Conservation (phyloP, 2,797 vertebrate genomes). For the Iguana delicatissima region DNA sequence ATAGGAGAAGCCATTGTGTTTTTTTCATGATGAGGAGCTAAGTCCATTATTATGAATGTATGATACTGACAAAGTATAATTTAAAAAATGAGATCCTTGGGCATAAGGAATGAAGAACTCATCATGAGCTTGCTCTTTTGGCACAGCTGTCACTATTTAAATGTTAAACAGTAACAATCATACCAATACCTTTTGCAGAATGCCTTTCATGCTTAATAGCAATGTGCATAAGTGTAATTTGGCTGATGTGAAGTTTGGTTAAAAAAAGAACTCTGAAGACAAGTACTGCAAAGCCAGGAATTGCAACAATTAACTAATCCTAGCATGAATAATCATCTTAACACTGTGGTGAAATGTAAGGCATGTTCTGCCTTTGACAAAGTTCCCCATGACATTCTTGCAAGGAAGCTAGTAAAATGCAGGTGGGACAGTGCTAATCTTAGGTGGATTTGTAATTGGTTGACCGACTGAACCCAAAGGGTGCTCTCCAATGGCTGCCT, state of each 20-base stretch:
- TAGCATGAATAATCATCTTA: neutral
- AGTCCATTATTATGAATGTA: neutral
- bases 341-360: neutral
- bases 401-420: too few species aligned
- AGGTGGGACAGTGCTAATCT: too few species aligned
- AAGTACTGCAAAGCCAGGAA: constrained; percentile 5
- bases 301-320: constrained; percentile 15
- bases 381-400: too few species aligned
- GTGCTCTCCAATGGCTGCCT: too few species aligned
- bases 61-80: neutral
- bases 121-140: constrained; percentile 3
- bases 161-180: constrained; percentile 17
- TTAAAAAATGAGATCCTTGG: neutral
- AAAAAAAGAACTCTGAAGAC: neutral
- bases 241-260: neutral
- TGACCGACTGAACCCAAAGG: too few species aligned
- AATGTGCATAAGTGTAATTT: neutral
- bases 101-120: neutral
- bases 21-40: neutral
- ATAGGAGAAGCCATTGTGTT: neutral
- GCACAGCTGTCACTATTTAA: constrained; percentile 19
- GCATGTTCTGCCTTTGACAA: neutral
- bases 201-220: neutral
- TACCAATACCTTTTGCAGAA: constrained; percentile 15
- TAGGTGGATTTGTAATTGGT: too few species aligned